Evolutionary conservation across 2,113 vertebrate species (phyloP).

Genomic region (Elephantulus edwardii): DNA sequence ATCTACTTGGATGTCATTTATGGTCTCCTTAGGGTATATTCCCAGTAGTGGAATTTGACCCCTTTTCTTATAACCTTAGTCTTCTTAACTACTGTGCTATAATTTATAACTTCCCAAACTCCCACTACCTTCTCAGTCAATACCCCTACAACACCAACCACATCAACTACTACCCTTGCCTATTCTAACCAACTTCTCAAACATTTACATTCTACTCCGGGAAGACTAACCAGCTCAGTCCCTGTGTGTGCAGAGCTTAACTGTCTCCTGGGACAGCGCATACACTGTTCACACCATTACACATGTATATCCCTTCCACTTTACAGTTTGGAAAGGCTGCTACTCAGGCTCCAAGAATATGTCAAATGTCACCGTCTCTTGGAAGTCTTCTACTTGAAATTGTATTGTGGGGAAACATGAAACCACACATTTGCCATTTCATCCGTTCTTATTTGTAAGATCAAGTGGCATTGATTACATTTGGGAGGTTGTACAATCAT

Average conservation of each 20-base stretch:
- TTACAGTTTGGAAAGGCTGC: neutral
- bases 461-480: neutral
- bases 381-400: neutral
- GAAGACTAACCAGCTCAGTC: neutral
- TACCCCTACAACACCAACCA: neutral
- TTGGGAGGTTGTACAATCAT: neutral
- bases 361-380: neutral
- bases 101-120: neutral
- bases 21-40: no score
- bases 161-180: neutral
- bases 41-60: no score
- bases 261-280: accelerated
- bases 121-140: neutral
- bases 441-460: neutral
- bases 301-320: neutral
- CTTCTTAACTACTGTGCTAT: neutral
- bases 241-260: neutral
- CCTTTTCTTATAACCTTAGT: neutral
- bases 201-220: neutral
- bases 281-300: neutral
- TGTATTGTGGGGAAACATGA: neutral
- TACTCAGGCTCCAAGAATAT: neutral
- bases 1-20: no score
- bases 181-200: neutral
- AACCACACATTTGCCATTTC: neutral